These are phyloP conservation scores for Ceyx melanurus DNA, from an alignment of 2,113 vertebrate species.

Conservation along the genomic window DNA sequence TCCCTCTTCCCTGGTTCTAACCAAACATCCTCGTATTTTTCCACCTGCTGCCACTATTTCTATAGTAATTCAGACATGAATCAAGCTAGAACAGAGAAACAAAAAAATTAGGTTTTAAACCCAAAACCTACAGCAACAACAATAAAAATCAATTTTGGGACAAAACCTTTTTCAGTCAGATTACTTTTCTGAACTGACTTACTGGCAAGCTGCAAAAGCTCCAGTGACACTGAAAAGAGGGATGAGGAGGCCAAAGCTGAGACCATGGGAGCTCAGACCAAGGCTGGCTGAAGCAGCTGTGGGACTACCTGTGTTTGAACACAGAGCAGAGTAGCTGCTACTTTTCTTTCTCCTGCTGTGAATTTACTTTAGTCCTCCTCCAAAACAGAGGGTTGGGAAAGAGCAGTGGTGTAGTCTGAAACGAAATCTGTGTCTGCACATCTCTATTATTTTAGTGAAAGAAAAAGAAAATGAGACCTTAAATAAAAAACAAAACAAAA, in stretches of 20 bases:
- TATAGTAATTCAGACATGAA: background rate
- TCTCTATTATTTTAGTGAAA: background rate
- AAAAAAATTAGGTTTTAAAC: background rate
- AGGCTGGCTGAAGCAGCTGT: background rate
- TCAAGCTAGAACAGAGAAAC: background rate
- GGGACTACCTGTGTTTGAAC: background rate
- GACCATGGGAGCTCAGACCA: rapidly evolving
- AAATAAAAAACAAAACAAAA: background rate
- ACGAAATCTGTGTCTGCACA: background rate
- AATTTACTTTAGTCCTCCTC: background rate
- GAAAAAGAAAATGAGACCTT: background rate
- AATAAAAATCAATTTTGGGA: background rate
- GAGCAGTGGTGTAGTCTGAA: background rate
- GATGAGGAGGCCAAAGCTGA: background rate
- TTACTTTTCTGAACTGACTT: background rate
- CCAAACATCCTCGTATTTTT: background rate
- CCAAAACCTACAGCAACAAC: background rate
- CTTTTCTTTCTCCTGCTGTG: background rate
- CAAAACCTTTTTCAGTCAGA: background rate
- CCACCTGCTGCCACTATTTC: background rate
- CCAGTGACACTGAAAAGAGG: background rate
- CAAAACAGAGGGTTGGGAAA: background rate
- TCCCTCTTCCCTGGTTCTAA: background rate
- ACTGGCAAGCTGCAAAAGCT: background rate
- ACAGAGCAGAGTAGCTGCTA: background rate